Base-by-base conservation (phyloP, 2,113 vertebrate genomes). In the Thomomys bottae region DNA sequence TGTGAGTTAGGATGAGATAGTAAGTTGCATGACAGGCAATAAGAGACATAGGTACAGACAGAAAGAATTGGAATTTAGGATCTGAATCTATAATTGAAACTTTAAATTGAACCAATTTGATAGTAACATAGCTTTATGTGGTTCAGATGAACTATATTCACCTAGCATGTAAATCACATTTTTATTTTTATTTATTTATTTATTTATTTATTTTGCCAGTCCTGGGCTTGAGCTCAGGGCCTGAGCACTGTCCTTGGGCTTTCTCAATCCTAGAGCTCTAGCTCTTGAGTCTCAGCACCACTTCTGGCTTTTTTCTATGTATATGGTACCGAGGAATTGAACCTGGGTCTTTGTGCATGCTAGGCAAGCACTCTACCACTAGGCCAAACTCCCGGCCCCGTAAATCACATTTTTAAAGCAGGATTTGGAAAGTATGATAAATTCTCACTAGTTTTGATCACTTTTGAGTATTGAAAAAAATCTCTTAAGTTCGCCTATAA, bases 361-460 rank as follows among this genome's bases (percentile, higher is more conserved):
- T 84, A 73, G 30, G n/a, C n/a, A n/a, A n/a, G n/a, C n/a, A n/a
- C n/a, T n/a, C n/a, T n/a, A n/a, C n/a, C n/a, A n/a, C n/a, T n/a
- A n/a, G n/a, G n/a, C n/a, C n/a, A n/a, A n/a, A n/a, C n/a, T n/a
- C n/a, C n/a, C n/a, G n/a, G n/a, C n/a, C 30, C 85, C 78, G 57
- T 67, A 92, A 79, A 66, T 94, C 8, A 82, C 85, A 61, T 84
- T 76, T 95, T 93, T 68, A 87, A 89, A 67, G 42, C 24, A 84
- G 40, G 49, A 79, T 63, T 75, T 12, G n/a, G 85, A 87, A 93
- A 28, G 17, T 88, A 54, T 86, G 54, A 73, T 59, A 92, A 28
- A 63, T 75, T 93, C 89, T 90, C 42, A 87, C 23, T 79, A 23
- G 17, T 83, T 95, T 92, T 91, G 28, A 94, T 93, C 6, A 80